Percentiles rank a stretch among this genome's conserved stretches.
Conservation (phyloP, 1,140 invertebrate genomes). For the Mizuhopecten yessoensis region DNA sequence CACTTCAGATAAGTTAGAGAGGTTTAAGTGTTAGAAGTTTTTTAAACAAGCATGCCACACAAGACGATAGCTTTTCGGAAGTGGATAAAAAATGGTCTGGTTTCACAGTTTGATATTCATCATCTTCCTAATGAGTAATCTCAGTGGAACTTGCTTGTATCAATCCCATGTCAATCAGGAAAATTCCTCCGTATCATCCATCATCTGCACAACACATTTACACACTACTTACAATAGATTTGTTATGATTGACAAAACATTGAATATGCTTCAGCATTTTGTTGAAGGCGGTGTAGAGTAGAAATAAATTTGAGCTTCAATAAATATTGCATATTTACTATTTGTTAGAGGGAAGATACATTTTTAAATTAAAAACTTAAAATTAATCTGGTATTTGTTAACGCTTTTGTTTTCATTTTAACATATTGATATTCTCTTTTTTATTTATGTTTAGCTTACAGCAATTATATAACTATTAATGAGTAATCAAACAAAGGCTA, state of each 20-base stretch:
- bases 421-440: too few relatives aligned
- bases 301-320: too few relatives aligned
- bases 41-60: conserved; percentile 5
- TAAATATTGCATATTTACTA: too few relatives aligned
- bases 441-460: too few relatives aligned
- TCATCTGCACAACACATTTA: conserved; percentile 6
- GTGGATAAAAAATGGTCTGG: background rate
- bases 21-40: conserved; percentile 21
- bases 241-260: background rate
- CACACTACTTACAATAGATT: conserved; percentile 30
- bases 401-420: too few relatives aligned
- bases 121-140: background rate
- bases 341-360: too few relatives aligned
- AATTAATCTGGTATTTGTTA: too few relatives aligned
- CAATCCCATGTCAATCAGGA: conserved; percentile 5
- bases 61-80: background rate
- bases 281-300: background rate
- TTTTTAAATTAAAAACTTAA: too few relatives aligned
- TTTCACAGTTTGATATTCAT: background rate
- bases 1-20: conserved; percentile 34
- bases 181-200: background rate
- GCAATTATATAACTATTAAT: too few relatives aligned
- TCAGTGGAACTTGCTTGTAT: background rate
- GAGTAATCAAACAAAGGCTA: too few relatives aligned
- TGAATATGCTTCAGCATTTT: background rate